Evolutionary conservation across 2,113 vertebrate species (phyloP).

Genomic region (Nettapus auritus): DNA sequence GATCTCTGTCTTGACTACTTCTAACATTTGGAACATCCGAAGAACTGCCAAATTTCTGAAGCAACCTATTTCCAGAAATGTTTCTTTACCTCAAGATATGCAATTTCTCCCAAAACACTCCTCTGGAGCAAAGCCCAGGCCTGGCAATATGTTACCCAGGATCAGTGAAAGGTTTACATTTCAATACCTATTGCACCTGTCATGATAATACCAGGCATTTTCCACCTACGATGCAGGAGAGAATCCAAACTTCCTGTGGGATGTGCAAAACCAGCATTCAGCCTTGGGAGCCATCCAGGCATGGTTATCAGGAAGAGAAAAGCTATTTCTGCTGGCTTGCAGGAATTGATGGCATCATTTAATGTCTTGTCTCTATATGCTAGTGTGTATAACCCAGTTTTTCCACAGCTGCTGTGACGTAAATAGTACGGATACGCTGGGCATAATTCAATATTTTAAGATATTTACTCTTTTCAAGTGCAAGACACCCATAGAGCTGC

Average conservation of each 20-base stretch:
- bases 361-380: slow-evolving; percentile 36
- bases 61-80: slow-evolving; percentile 52
- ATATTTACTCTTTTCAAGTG: not conserved
- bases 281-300: slow-evolving; percentile 63
- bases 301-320: slow-evolving; percentile 18
- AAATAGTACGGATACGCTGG: slow-evolving; percentile 10
- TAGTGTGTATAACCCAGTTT: slow-evolving; percentile 55
- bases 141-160: slow-evolving; percentile 52
- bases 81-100: slow-evolving; percentile 44
- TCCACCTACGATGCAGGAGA: slow-evolving; percentile 47
- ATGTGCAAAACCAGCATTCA: slow-evolving; percentile 49
- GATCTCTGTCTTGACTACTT: not conserved
- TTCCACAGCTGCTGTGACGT: slow-evolving; percentile 48
- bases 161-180: slow-evolving; percentile 48
- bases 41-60: slow-evolving; percentile 6
- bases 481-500: not conserved
- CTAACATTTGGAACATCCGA: not conserved
- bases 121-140: slow-evolving; percentile 52
- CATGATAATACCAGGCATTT: slow-evolving; percentile 39
- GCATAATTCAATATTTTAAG: not conserved
- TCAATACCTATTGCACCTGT: slow-evolving; percentile 64
- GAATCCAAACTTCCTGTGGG: slow-evolving; percentile 68
- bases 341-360: slow-evolving; percentile 57
- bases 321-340: slow-evolving; percentile 68
- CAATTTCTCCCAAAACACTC: slow-evolving; percentile 44